Base-by-base conservation (phyloP, 2,113 vertebrate genomes). In the Petrocephalus zakoni region DNA sequence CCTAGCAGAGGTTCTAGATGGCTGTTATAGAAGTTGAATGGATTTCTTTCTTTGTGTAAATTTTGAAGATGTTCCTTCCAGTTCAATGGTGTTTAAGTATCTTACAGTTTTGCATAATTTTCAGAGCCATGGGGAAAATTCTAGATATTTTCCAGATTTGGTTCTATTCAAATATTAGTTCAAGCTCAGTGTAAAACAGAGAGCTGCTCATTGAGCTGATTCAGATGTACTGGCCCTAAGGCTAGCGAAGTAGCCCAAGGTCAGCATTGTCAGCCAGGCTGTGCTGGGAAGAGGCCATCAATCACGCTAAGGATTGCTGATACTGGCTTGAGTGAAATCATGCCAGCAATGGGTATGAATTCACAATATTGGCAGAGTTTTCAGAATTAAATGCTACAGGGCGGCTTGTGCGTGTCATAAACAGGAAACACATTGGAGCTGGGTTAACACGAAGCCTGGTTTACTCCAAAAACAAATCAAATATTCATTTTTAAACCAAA, bases 261-360 rank as follows among this genome's bases (percentile, higher is more conserved):
- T 94, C 93, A 92, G 92, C 90, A 87, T 91, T 86, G 53, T 3
- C 52, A 11, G 46, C 46, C 21, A 29, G 58, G 37, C 25, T 68
- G 22, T 29, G 86, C 42, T 61, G 86, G 34, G 19, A 10, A 17
- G 8, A 88, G 85, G 85, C 88, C 84, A 84, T 91, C 91, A 81
- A 90, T 91, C 89, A 15, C 58, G 0, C 37, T 86, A 91, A 82
- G 92, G 88, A 78, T 90, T 90, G 93, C 93, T 94, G 93, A 93
- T 90, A 88, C 89, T 78, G 88, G 13, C 19, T 7, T 61, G 21
- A 84, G 83, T 78, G 91, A 91, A 87, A 84, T 83, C 89, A 91
- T 91, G 89, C 90, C 90, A 90, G 87, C 90, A 87, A 9, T 90
- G 88, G 85, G 72, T 87, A 87, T 37, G 64, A 87, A 58, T 88